A percentile compares a stretch with the other conserved stretches of the same genome.
Evolutionary conservation across 2,888 invertebrate genomes (phyloP).

Genomic region (Augiades crinisus): DNA sequence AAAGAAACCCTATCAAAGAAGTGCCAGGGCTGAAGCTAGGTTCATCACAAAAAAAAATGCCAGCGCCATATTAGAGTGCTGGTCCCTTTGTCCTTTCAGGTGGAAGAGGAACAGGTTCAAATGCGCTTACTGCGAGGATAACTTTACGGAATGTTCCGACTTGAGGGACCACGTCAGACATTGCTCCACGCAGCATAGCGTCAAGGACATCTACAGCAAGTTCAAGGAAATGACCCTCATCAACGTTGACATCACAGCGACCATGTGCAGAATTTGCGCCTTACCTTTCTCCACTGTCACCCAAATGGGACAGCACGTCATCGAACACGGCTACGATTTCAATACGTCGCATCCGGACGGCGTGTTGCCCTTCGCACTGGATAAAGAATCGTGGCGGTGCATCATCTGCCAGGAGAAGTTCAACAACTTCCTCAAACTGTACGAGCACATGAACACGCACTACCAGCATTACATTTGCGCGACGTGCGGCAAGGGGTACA

Average conservation of each 20-base stretch:
- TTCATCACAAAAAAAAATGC: conserved; percentile 68
- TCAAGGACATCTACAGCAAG: conserved; percentile 67
- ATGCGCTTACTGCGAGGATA: conserved; percentile 67
- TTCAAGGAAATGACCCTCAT: conserved; percentile 71
- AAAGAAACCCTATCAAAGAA: conserved; percentile 56
- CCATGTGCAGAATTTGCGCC: conserved; percentile 55
- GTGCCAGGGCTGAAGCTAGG: conserved; percentile 61
- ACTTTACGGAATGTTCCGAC: conserved; percentile 56
- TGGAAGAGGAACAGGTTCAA: conserved; percentile 69
- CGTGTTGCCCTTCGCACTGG: conserved; percentile 59
- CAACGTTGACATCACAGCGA: conserved; percentile 61
- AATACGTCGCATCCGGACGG: conserved; percentile 62
- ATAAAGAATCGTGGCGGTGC: conserved; percentile 66
- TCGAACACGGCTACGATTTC: conserved; percentile 55
- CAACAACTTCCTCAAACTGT: conserved; percentile 67
- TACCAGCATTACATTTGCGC: conserved; percentile 72
- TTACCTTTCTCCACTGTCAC: conserved; percentile 44
- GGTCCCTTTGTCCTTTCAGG: conserved; percentile 64
- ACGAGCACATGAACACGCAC: conserved; percentile 71
- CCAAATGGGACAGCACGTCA: conserved; percentile 58
- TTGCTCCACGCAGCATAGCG: conserved; percentile 50
- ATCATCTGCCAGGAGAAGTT: conserved; percentile 59
- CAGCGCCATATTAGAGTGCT: conserved; percentile 58
- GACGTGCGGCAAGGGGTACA: conserved; percentile 69
- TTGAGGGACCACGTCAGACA: conserved; percentile 56